These are phyloP conservation scores for Drosophila rufa DNA, from an alignment of 1,140 invertebrate genomes.

Conservation along the genomic window DNA sequence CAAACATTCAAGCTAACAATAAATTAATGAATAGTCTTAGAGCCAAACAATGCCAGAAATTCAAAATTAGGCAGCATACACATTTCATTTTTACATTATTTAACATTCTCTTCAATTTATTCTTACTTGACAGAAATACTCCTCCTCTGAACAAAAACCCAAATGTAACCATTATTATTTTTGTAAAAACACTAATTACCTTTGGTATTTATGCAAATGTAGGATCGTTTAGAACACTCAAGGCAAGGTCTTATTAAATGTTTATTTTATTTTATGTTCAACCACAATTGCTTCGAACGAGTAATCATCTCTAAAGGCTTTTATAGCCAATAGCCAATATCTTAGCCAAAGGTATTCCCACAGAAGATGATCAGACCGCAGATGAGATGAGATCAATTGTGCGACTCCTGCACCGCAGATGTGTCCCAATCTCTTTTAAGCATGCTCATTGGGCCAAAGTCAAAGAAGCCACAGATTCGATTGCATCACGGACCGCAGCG, in stretches of 20 bases:
- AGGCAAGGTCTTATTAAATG: conserved; percentile 8
- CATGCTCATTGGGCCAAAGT: conserved; percentile 46
- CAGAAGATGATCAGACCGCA: conserved; percentile 6
- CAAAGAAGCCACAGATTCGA: conserved; percentile 27
- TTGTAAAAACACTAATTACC: background rate
- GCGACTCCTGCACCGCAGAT: background rate
- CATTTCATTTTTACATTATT: background rate
- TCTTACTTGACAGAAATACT: too few species aligned
- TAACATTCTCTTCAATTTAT: background rate
- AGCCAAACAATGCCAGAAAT: background rate
- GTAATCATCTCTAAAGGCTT: background rate
- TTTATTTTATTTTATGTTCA: background rate
- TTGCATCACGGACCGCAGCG: conserved; percentile 41
- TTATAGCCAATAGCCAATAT: background rate
- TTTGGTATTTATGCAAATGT: conserved; percentile 10
- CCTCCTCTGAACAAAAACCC: background rate
- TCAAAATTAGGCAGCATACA: background rate
- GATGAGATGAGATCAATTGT: background rate
- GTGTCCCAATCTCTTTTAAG: conserved; percentile 24
- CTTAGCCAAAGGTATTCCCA: background rate
- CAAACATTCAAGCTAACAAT: background rate
- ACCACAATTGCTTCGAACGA: background rate
- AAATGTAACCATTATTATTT: background rate
- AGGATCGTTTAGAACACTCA: conserved; percentile 1
- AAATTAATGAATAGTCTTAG: background rate